Percentiles rank a stretch among this genome's conserved stretches.
These are phyloP conservation scores for Copsychus sechellarum DNA, from an alignment of 2,113 vertebrate genomes.

Conservation along the genomic window DNA sequence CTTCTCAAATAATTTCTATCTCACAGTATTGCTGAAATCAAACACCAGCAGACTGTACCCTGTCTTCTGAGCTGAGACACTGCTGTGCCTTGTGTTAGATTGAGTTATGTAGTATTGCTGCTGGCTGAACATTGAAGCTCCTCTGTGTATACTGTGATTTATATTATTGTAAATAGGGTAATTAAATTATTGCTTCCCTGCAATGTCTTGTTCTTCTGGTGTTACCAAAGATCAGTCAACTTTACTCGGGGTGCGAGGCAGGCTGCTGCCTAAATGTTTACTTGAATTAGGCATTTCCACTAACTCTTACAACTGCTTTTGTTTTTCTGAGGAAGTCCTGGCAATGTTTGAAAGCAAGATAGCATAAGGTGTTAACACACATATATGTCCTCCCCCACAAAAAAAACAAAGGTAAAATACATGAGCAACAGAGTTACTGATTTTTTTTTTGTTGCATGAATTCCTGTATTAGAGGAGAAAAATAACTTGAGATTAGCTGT, in stretches of 20 bases:
- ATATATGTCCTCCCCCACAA: rapidly evolving
- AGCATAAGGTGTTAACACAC: neutral
- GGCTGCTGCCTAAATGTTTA: neutral
- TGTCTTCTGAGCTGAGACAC: slow-evolving; percentile 1
- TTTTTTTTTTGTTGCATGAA: neutral
- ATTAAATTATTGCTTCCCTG: slow-evolving; percentile 5
- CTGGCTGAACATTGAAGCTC: neutral
- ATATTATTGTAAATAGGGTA: slow-evolving; percentile 1
- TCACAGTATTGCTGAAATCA: neutral
- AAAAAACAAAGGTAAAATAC: neutral
- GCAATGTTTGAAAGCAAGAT: neutral
- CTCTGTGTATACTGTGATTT: neutral
- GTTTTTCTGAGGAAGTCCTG: neutral
- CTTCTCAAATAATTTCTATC: slow-evolving; percentile 1
- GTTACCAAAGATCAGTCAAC: neutral
- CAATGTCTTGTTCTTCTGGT: neutral
- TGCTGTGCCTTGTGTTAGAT: neutral
- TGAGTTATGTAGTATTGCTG: neutral
- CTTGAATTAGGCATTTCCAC: neutral
- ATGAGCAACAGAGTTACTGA: neutral
- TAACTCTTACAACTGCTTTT: neutral
- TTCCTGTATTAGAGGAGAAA: neutral
- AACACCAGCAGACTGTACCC: neutral
- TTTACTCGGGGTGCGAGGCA: neutral
- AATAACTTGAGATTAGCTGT: slow-evolving; percentile 17